phyloP scores from a whole-genome alignment of 2,113 vertebrate genomes.

The Pteruthius melanotis region DNA sequence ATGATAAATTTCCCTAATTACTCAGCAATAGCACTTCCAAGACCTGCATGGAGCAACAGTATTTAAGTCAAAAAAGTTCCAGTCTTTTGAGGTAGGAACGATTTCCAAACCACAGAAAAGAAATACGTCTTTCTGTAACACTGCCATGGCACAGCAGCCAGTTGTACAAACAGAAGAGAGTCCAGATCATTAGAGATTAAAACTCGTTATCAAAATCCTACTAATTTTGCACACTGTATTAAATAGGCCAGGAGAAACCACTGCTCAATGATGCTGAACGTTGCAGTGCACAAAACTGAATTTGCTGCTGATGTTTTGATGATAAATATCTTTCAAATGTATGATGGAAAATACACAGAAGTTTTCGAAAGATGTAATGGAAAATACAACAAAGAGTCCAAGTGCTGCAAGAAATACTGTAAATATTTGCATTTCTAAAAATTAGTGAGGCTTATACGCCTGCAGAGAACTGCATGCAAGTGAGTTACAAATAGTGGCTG shows the following conservation, averaged over 20 bases:
- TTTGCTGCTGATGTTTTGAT: background rate
- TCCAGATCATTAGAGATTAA: background rate
- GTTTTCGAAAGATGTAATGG: conserved; percentile 22
- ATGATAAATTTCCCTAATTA: background rate
- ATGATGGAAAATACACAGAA: conserved; percentile 11
- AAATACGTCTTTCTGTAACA: background rate
- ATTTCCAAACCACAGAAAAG: background rate
- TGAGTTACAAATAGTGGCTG: background rate
- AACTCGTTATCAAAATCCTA: background rate
- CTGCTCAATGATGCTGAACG: background rate
- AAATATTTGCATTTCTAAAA: conserved; percentile 65
- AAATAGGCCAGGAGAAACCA: background rate
- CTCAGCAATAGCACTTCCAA: background rate
- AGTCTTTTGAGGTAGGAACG: background rate
- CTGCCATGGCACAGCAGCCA: background rate
- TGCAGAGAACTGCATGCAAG: background rate
- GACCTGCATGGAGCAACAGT: background rate
- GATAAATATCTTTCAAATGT: conserved; percentile 26
- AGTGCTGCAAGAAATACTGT: conserved; percentile 26
- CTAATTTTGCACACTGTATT: background rate
- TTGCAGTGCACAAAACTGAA: background rate
- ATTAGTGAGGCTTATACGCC: background rate
- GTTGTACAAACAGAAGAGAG: conserved; percentile 19
- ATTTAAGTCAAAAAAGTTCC: background rate
- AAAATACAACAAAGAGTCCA: conserved; percentile 30